Base-by-base conservation (phyloP, 2,888 invertebrate species). In the Bimastos eiseni region DNA sequence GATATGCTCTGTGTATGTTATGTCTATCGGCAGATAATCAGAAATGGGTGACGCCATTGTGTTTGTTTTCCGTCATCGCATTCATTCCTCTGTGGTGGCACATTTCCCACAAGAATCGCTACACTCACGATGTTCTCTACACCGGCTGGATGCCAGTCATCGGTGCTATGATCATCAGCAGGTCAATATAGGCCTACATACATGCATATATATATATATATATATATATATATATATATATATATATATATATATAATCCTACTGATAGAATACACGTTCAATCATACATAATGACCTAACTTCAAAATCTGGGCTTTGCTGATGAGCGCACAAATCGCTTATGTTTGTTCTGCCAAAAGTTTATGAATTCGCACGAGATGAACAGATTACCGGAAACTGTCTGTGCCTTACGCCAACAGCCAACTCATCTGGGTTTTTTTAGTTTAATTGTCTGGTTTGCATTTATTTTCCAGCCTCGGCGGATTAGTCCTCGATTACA, bases 121-220 rank as follows among this genome's bases (percentile, higher is more conserved):
- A 97, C 94, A 97, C 98, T 38, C 96, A 96, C 93, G 97, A 97
- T 95, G 97, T 98, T 44, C 96, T 98, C 90, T 97, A 97, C 95
- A 96, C 97, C 93, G 98, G 98, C n/a, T 98, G 98, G 98, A 96
- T 97, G 84, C 98, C 98, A 89, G 98, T 98, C 89, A 97, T 98
- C 92, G 97, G 97, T 93, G 98, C 98, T 36, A 98, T 98, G 98
- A 96, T 97, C 91, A 98, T 98, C 93, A 98, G 98, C 96, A 98
- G 98, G 98, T 98, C 91, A 44, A 17, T 86, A 86, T 36, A 86
- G 15, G n/a, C 30, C 15, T 83, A 19, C n/a, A 83, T 83, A 34
- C n/a, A 83, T 33, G 19, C n/a, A 83, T 83, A 34, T 83, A 83
- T 33, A 83, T 33, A 83, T 34, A n/a, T 30, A 83, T 83, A 83